Evolutionary conservation across 2,797 vertebrate genomes (phyloP), one percentile per base, ranked within the genome.

Genomic region (Margarornis squamiger): DNA sequence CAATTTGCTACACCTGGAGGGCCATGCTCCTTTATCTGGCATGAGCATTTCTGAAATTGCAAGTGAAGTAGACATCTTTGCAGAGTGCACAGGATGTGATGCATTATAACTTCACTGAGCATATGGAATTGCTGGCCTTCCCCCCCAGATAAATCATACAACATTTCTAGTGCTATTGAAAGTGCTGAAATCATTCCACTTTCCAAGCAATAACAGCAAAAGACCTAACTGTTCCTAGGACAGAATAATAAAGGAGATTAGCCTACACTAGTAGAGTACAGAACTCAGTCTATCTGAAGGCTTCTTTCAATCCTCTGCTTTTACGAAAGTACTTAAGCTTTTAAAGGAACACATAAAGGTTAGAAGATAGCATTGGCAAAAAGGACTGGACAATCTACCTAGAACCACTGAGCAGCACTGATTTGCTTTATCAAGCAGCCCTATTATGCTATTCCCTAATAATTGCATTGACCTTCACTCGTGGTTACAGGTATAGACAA

Each of bases 11-110:
- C 14, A 66, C 29, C 34, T 62, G 26, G 17, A 76, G 19, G 74
- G 27, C 34, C 70, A 48, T 0, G 0, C 39, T 82, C 27, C 54
- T 71, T 62, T 62, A 36, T 4, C 23, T 3, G 4, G 59, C 21
- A 58, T 1, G 2, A 86, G 32, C 38, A 63, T 49, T 86, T 85
- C 84, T 68, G 77, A 83, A 78, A 66, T 24, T 45, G n/a, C 46
- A 67, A 75, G 49, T 15, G 36, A 82, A 89, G 39, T 4, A 36
- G 52, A 41, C 32, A 15, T 17, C 59, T 62, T 49, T 77, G 84
- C 55, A 90, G 46, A 23, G 34, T 38, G 34, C 30, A 39, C 30
- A 54, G 54, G 39, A 66, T 66, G 45, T 30, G 41, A 92, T 36
- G 5, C 61, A 36, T 24, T 54, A 0, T 54, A 90, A 72, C 3